phyloP scores from a whole-genome alignment of 2,113 vertebrate species.

The Orthonyx spaldingii region DNA sequence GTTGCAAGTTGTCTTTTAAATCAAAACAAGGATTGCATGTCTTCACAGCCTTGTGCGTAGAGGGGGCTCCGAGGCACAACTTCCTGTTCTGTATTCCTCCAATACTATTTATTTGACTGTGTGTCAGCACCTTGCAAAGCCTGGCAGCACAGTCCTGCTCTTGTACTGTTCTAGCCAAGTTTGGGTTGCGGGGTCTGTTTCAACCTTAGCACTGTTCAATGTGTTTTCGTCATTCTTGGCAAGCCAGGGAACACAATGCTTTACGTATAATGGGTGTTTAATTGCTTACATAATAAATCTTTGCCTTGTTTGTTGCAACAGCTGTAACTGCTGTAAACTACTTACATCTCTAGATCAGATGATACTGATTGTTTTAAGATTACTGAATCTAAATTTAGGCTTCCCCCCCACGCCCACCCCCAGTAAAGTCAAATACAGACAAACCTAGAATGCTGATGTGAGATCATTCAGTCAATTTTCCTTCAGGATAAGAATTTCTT shows the following conservation, averaged over 20 bases:
- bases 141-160: background rate
- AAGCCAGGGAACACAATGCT: background rate
- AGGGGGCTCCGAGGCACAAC: background rate
- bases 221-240: background rate
- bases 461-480: background rate
- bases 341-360: background rate
- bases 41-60: background rate
- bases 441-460: background rate
- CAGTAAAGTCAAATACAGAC: background rate
- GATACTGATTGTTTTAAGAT: background rate
- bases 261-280: background rate
- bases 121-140: background rate
- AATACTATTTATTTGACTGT: background rate
- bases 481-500: background rate
- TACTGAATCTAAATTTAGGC: background rate
- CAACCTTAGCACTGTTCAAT: background rate
- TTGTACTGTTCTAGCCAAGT: background rate
- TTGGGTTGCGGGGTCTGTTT: background rate
- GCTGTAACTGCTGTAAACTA: background rate
- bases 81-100: background rate
- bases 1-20: background rate
- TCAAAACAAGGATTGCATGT: background rate
- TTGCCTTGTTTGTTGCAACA: constrained; percentile 17
- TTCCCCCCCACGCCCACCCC: accelerated
- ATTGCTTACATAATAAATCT: constrained; percentile 34